These are phyloP conservation scores for Channa striata DNA, from an alignment of 2,797 vertebrate genomes.

Conservation along the genomic window DNA sequence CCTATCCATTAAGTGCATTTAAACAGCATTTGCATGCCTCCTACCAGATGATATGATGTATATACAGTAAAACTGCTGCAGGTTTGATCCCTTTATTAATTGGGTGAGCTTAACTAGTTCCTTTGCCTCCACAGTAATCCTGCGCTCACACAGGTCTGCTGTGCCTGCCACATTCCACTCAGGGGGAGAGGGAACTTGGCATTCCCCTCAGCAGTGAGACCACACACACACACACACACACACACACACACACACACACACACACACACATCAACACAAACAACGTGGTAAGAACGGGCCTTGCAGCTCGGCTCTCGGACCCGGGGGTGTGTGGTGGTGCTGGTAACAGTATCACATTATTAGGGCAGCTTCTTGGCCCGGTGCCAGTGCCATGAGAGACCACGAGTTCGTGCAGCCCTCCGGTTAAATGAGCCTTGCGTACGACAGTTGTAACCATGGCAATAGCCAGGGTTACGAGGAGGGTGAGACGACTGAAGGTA, in stretches of 20 bases:
- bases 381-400: constrained; percentile 56
- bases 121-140: constrained; percentile 25
- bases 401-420: constrained; percentile 46
- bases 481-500: constrained; percentile 48
- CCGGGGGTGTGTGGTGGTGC: constrained; percentile 48
- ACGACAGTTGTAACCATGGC: constrained; percentile 50
- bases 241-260: constrained; percentile 34
- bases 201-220: constrained; percentile 71
- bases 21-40: constrained; percentile 15
- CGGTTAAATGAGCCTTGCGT: constrained; percentile 23
- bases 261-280: constrained; percentile 63
- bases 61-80: constrained; percentile 9
- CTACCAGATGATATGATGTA: background rate
- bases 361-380: constrained; percentile 57
- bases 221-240: constrained; percentile 52
- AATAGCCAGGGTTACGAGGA: constrained; percentile 49
- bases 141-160: constrained; percentile 33
- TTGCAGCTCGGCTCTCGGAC: constrained; percentile 36
- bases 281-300: constrained; percentile 59
- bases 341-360: constrained; percentile 75
- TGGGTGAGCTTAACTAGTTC: constrained; percentile 5
- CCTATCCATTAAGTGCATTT: constrained; percentile 22
- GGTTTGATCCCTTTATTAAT: constrained; percentile 9
- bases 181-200: constrained; percentile 67
- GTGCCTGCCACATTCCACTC: constrained; percentile 67